A percentile compares a stretch with the other conserved stretches of the same genome.
These are phyloP conservation scores for Mythimna albipuncta DNA, from an alignment of 2,888 invertebrate species.

Conservation along the genomic window DNA sequence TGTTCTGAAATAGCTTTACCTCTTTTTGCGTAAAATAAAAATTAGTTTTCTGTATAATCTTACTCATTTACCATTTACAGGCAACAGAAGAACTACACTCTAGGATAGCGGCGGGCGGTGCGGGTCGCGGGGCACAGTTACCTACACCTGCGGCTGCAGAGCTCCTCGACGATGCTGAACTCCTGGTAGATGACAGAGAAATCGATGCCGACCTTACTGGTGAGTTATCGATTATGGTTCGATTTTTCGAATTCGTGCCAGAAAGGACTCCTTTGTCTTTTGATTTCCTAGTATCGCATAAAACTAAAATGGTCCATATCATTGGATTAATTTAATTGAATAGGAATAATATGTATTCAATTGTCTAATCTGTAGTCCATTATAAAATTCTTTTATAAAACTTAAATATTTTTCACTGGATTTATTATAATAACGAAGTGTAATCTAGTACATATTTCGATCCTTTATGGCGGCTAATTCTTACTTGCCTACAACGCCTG, in stretches of 20 bases:
- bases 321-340: constrained; percentile 25
- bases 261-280: background rate
- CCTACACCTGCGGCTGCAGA: constrained; percentile 95
- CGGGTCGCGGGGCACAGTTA: constrained; percentile 91
- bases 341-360: background rate
- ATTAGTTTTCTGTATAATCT: background rate
- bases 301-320: constrained; percentile 11
- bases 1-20: background rate
- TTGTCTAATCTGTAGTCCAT: background rate
- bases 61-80: constrained; percentile 72
- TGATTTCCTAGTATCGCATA: constrained; percentile 26
- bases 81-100: constrained; percentile 98
- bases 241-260: background rate
- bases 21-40: background rate
- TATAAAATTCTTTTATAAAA: too few species aligned
- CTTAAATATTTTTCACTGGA: background rate
- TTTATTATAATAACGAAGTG: background rate
- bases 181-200: constrained; percentile 97
- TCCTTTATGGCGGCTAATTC: background rate
- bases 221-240: constrained; percentile 68
- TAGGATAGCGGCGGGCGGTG: constrained; percentile 93
- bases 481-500: too few species aligned
- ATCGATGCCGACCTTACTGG: constrained; percentile 96
- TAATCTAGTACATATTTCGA: background rate
- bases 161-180: constrained; percentile 98